Conservation (phyloP, 2,113 vertebrate species). For the Meleagris gallopavo region DNA sequence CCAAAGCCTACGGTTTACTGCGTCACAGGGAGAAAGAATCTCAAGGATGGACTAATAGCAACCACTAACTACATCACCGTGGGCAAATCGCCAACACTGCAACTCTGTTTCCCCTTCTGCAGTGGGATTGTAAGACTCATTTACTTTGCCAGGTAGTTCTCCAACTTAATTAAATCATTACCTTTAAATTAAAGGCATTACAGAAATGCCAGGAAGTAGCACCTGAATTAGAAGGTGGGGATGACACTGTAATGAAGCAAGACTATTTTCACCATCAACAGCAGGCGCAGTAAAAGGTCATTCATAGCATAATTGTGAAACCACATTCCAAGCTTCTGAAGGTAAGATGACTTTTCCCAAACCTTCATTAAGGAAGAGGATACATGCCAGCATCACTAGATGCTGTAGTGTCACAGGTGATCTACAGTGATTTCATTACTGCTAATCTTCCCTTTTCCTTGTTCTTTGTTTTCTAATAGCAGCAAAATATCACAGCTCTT, state of each 20-base stretch:
- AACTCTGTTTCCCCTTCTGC: constrained; percentile 1
- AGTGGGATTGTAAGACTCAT: background rate
- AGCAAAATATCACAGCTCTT: background rate
- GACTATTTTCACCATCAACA: constrained; percentile 40
- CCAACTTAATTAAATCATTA: constrained; percentile 64
- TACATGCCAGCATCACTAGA: background rate
- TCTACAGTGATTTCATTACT: background rate
- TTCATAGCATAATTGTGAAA: constrained; percentile 31
- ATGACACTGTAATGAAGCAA: constrained; percentile 51
- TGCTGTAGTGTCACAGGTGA: background rate
- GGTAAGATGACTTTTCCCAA: constrained; percentile 34
- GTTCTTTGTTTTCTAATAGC: background rate
- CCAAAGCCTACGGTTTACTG: background rate
- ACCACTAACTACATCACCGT: background rate
- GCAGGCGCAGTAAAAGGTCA: constrained; percentile 46
- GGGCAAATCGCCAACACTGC: background rate
- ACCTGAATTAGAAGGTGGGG: constrained; percentile 46
- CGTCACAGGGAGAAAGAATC: background rate
- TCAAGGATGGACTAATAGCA: background rate
- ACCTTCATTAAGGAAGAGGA: constrained; percentile 42
- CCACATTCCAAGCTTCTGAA: constrained; percentile 63
- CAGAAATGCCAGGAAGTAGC: constrained; percentile 60
- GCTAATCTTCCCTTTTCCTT: background rate
- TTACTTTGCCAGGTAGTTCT: background rate
- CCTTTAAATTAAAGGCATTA: constrained; percentile 64